Evolutionary conservation across 2,888 invertebrate genomes (phyloP).

Genomic region (Drosophila pegasa): DNA sequence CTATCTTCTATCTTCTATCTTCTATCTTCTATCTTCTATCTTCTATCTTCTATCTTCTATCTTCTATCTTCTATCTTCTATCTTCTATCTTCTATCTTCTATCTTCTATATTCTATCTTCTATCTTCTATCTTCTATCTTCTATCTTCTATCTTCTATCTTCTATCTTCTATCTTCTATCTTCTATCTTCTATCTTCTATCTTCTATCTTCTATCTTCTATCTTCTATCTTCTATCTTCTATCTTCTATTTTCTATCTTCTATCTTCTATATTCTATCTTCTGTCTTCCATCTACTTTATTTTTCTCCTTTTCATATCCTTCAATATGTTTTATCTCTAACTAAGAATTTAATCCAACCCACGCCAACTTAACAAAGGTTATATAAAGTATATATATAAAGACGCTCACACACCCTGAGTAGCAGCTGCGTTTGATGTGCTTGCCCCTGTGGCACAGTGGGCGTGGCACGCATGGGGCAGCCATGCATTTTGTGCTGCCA

Average conservation of each 20-base stretch:
- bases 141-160: not conserved
- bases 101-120: not conserved
- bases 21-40: not conserved
- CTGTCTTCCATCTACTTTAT: not conserved
- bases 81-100: not conserved
- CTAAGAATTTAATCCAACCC: not conserved
- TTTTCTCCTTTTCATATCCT: no score
- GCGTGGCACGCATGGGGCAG: slow-evolving; percentile 11
- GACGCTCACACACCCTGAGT: slow-evolving; percentile 16
- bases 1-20: not conserved
- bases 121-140: not conserved
- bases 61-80: not conserved
- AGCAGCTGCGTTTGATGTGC: slow-evolving; percentile 69
- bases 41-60: not conserved
- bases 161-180: not conserved
- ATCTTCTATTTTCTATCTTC: not conserved
- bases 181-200: not conserved
- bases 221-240: not conserved
- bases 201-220: not conserved
- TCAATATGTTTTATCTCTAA: not conserved
- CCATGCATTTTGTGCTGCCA: slow-evolving; percentile 47
- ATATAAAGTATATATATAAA: slow-evolving; percentile 1
- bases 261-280: no score
- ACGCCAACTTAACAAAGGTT: not conserved
- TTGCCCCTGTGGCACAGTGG: slow-evolving; percentile 18